phyloP scores from a whole-genome alignment of 2,888 invertebrate genomes.

The Lithophane leautieri region DNA sequence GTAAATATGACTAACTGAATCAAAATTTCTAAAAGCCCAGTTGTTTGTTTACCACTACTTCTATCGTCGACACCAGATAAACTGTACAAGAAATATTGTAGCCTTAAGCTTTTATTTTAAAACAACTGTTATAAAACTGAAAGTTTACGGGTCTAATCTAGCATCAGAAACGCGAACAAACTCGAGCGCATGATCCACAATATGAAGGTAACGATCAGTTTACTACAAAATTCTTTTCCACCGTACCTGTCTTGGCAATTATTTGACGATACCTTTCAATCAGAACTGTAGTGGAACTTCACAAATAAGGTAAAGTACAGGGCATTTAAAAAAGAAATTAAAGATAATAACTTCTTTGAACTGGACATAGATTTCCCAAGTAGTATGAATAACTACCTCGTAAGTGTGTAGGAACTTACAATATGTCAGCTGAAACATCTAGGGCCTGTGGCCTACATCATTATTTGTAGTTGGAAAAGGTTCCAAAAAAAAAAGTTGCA shows the following conservation, averaged over 20 bases:
- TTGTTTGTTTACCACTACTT: no score
- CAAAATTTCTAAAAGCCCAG: no score
- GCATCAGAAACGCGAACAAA: neutral
- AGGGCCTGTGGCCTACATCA: neutral
- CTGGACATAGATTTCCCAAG: neutral
- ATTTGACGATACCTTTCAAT: conserved; percentile 64
- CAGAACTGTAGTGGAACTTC: conserved; percentile 32
- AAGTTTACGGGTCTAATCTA: conserved; percentile 4
- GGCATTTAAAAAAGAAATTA: conserved; percentile 22
- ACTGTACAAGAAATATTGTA: no score
- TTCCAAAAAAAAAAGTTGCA: neutral
- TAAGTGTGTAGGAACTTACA: neutral
- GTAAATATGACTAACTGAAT: no score
- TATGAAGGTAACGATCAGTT: conserved; percentile 47
- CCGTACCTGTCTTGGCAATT: conserved; percentile 16
- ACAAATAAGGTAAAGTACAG: neutral
- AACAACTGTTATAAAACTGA: no score
- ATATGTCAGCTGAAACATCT: neutral
- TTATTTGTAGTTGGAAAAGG: neutral
- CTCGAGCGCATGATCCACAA: conserved; percentile 20
- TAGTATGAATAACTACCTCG: no score
- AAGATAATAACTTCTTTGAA: neutral
- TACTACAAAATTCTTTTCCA: conserved; percentile 34
- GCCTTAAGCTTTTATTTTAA: no score
- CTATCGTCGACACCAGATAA: no score